phyloP scores from a whole-genome alignment of 2,113 vertebrate genomes.

The Microtus oregoni region DNA sequence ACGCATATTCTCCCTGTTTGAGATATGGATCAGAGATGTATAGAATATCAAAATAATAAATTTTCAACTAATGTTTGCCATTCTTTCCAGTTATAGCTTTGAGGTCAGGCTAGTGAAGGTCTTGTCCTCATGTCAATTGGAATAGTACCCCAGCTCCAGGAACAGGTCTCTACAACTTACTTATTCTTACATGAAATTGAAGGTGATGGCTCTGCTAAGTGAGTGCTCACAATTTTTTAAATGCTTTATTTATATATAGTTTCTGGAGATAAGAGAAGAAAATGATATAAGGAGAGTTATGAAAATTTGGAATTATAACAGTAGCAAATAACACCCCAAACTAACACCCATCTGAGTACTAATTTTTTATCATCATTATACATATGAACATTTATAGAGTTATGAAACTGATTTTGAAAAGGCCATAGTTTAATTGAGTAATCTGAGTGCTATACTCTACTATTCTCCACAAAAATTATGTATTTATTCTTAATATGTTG shows the following conservation, averaged over 20 bases:
- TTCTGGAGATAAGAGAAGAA: constrained; percentile 26
- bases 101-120: background rate
- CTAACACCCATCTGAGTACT: background rate
- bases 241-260: constrained; percentile 44
- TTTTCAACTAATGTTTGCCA: background rate
- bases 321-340: background rate
- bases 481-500: constrained; percentile 55
- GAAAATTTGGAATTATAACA: background rate
- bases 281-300: background rate
- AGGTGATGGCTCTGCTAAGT: background rate
- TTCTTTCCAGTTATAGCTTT: background rate
- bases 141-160: background rate
- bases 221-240: background rate
- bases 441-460: constrained; percentile 20
- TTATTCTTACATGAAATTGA: background rate
- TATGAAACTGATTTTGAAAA: background rate
- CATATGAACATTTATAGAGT: background rate
- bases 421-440: background rate
- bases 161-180: background rate
- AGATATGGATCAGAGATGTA: background rate
- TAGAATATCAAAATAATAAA: background rate
- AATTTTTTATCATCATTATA: constrained; percentile 18
- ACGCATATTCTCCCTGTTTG: background rate
- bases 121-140: background rate
- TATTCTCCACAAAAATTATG: background rate